Conservation (phyloP, 1,140 invertebrate genomes). For the Aleiodes sp. region DNA sequence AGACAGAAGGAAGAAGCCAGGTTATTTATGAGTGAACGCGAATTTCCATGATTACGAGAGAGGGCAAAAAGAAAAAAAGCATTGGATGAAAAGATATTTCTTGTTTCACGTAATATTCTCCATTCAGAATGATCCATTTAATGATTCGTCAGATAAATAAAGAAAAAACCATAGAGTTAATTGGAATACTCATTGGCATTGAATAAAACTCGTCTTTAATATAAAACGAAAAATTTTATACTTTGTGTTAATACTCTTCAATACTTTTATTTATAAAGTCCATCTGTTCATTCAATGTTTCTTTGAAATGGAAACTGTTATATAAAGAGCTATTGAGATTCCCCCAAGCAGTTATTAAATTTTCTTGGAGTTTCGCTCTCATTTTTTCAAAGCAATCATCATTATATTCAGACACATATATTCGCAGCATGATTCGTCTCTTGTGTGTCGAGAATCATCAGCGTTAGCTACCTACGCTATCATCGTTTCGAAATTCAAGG, state of each 20-base stretch:
- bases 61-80: too few relatives aligned
- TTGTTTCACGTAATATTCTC: too few relatives aligned
- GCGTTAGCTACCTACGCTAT: too few relatives aligned
- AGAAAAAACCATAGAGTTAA: too few relatives aligned
- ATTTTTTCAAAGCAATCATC: neutral
- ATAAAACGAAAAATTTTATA: too few relatives aligned
- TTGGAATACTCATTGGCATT: too few relatives aligned
- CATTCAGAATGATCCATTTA: too few relatives aligned
- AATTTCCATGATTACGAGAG: neutral
- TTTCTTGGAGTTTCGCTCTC: neutral
- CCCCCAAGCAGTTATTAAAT: constrained; percentile 6
- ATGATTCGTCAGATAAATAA: too few relatives aligned
- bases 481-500: too few relatives aligned
- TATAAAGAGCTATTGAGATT: constrained; percentile 5
- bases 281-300: neutral
- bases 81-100: neutral
- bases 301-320: constrained; percentile 14
- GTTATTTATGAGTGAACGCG: constrained; percentile 4
- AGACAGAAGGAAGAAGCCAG: too few relatives aligned
- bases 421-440: neutral
- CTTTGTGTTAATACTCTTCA: neutral
- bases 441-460: too few relatives aligned
- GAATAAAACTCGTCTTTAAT: too few relatives aligned
- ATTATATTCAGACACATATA: neutral
- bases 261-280: neutral